These are phyloP conservation scores for Macrotus californicus DNA, from an alignment of 2,113 vertebrate species.

Conservation along the genomic window DNA sequence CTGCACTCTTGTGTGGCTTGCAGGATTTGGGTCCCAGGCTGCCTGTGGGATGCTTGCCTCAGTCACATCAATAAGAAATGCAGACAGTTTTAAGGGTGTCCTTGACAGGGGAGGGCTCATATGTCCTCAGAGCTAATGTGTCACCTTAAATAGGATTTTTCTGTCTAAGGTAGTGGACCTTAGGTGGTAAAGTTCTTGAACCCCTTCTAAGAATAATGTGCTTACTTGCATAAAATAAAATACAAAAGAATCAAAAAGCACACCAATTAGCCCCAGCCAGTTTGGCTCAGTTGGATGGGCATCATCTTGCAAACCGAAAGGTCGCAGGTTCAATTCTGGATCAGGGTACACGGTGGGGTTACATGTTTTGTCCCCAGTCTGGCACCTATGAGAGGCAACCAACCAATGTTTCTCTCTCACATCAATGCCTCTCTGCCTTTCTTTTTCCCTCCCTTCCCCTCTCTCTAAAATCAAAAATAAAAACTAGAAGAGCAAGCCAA, in stretches of 20 bases:
- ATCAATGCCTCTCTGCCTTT: too few relatives aligned
- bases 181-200: not conserved
- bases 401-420: too few relatives aligned
- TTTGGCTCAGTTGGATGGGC: too few relatives aligned
- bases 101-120: accelerated
- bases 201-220: not conserved
- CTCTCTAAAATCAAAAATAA: too few relatives aligned
- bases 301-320: too few relatives aligned
- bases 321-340: too few relatives aligned
- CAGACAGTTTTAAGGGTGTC: not conserved
- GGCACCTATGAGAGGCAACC: too few relatives aligned
- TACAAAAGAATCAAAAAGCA: not conserved
- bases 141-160: not conserved
- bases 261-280: not conserved
- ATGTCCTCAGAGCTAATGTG: not conserved
- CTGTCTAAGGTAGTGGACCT: not conserved
- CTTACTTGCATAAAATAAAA: not conserved
- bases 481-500: not conserved
- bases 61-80: not conserved
- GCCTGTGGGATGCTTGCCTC: not conserved
- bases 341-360: too few relatives aligned
- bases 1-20: accelerated
- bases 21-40: not conserved
- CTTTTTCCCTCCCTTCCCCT: too few relatives aligned
- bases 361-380: too few relatives aligned